Base-by-base conservation (phyloP, 2,797 vertebrate genomes). In the Euphonia xanthogaster region DNA sequence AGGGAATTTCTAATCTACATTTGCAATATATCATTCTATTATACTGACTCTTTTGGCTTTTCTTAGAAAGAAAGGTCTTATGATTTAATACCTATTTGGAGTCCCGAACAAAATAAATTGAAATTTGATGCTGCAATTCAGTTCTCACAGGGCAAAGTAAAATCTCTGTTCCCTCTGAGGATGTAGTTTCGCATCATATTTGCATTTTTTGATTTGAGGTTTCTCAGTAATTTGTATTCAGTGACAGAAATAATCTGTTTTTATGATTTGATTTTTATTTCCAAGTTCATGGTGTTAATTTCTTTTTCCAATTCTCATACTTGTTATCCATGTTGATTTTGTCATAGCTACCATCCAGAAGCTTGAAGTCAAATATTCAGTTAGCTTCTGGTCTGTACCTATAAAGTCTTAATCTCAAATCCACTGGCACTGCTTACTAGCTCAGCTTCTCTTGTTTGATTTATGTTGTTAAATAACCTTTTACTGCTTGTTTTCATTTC, bases 401-500 rank as follows among this genome's bases (percentile, higher is more conserved):
- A 31, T 79, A 70, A 79, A 62, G 68, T 23, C 31, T 62, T 73
- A 79, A 87, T 79, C 53, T 76, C 71, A 82, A 73, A 67, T 77
- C 22, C 23, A 47, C 61, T 85, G 68, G 14, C 28, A 60, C 48
- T 74, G 10, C 45, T 70, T 63, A 15, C 15, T 53, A 67, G 20
- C 20, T 87, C 30, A 70, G 27, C 1, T 80, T 89, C 19, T 60
- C 88, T 76, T 65, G 31, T 70, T 92, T 87, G 53, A 86, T 87
- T 87, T 94, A 70, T 71, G 35, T 45, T 79, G 54, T 25, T 66
- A 85, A 92, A 93, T 79, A 89, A 66, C 10, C 5, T 85, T 85
- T 91, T 85, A 76, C 53, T 73, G 31, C 61, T 82, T 93, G 48
- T 83, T 95, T 91, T 82, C 7, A 71, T 97, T 88, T 93, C 68